These are phyloP conservation scores for Villa cingulata DNA, from an alignment of 2,888 invertebrate species.

Conservation along the genomic window DNA sequence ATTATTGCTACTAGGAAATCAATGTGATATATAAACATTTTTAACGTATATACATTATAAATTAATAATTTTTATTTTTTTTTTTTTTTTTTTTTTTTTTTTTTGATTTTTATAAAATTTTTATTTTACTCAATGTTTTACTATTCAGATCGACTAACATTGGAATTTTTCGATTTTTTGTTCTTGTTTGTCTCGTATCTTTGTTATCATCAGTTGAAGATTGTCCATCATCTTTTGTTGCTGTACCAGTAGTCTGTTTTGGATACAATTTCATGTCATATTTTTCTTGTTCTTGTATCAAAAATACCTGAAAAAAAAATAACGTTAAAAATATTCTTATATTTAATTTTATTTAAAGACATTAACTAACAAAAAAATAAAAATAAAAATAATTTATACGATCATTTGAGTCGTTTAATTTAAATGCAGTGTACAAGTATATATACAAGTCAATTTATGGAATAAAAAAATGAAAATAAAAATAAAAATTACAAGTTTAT, in stretches of 20 bases:
- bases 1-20: too few relatives aligned
- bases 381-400: neutral
- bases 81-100: too few relatives aligned
- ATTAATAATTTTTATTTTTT: too few relatives aligned
- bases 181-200: slow-evolving; percentile 6
- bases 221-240: neutral
- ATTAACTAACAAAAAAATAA: too few relatives aligned
- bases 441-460: neutral
- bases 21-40: too few relatives aligned
- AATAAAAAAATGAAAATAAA: neutral
- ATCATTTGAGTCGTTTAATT: neutral
- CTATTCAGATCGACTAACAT: slow-evolving; percentile 9
- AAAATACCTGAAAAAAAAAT: slow-evolving; percentile 10
- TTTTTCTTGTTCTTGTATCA: slow-evolving; percentile 1
- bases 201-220: neutral
- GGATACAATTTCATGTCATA: neutral
- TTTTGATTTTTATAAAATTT: slow-evolving; percentile 18
- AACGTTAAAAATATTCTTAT: too few relatives aligned
- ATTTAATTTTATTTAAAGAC: too few relatives aligned
- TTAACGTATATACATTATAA: too few relatives aligned
- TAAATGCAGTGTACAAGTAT: neutral
- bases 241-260: neutral
- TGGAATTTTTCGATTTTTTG: slow-evolving; percentile 1
- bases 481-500: too few relatives aligned
- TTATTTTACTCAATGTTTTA: slow-evolving; percentile 15